Evolutionary conservation across 2,113 vertebrate genomes (phyloP).

Genomic region (Laticauda laticaudata): DNA sequence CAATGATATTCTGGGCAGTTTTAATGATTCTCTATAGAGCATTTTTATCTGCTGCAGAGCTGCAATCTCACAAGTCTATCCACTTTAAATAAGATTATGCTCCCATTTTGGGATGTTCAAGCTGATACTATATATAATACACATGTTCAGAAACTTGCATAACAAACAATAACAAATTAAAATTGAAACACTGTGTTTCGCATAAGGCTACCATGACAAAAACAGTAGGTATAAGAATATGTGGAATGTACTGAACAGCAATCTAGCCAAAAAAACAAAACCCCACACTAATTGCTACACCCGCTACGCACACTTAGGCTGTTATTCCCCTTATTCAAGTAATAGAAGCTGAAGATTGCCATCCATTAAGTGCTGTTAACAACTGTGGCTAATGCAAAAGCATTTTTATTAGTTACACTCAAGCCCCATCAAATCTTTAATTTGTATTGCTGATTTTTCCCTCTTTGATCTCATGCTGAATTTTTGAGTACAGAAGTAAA

Average conservation of each 20-base stretch:
- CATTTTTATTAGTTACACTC: conserved; percentile 59
- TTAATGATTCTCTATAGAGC: too few species aligned
- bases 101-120: conserved; percentile 15
- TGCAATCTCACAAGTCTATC: conserved; percentile 11
- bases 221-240: not conserved
- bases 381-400: conserved; percentile 54
- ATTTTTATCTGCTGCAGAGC: too few species aligned
- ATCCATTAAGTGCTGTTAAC: conserved; percentile 48
- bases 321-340: conserved; percentile 29
- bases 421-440: conserved; percentile 49
- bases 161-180: conserved; percentile 10
- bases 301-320: not conserved
- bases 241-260: not conserved
- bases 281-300: conserved; percentile 6
- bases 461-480: conserved; percentile 54
- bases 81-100: not conserved
- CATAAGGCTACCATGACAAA: conserved; percentile 7
- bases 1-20: too few species aligned
- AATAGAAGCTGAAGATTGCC: conserved; percentile 38
- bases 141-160: not conserved
- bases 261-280: conserved; percentile 21
- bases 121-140: conserved; percentile 25
- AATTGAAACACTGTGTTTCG: not conserved
- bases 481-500: conserved; percentile 33
- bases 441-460: conserved; percentile 40